Percentiles rank a stretch among this genome's conserved stretches.
Conservation (phyloP, 2,113 vertebrate genomes). For the Pagrus major region DNA sequence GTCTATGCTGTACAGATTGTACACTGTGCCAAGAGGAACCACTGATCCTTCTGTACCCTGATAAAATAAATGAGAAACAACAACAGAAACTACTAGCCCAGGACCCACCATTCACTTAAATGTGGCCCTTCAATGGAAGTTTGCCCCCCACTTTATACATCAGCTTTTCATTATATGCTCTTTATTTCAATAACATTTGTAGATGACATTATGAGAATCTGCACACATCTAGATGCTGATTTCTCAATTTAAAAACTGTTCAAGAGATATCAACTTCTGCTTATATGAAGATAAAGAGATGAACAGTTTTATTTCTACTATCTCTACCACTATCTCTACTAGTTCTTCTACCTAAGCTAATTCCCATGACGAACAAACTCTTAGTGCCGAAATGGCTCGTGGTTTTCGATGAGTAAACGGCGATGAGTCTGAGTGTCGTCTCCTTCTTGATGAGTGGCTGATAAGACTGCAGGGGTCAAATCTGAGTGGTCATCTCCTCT, state of each 20-base stretch:
- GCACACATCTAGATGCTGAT: not conserved
- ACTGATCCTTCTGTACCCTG: not conserved
- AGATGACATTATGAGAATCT: not conserved
- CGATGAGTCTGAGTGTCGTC: constrained; percentile 66
- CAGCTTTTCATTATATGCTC: not conserved
- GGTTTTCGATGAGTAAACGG: constrained; percentile 57
- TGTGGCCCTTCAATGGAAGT: too few species aligned
- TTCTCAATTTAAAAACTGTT: not conserved
- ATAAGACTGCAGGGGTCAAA: constrained; percentile 78
- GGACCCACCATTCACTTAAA: too few species aligned
- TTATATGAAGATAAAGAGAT: not conserved
- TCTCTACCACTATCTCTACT: not conserved
- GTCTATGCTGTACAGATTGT: not conserved
- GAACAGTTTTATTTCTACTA: not conserved
- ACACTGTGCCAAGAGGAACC: not conserved
- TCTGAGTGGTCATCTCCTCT: constrained; percentile 82
- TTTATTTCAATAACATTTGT: constrained; percentile 14
- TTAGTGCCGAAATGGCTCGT: not conserved
- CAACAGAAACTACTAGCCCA: not conserved
- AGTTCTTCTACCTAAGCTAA: not conserved
- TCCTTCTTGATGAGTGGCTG: constrained; percentile 73
- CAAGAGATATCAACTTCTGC: not conserved
- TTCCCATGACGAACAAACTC: not conserved
- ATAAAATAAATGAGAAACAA: not conserved
- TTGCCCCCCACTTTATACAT: too few species aligned